These are phyloP conservation scores for Labeo catla DNA, from an alignment of 2,113 vertebrate genomes.

Conservation along the genomic window DNA sequence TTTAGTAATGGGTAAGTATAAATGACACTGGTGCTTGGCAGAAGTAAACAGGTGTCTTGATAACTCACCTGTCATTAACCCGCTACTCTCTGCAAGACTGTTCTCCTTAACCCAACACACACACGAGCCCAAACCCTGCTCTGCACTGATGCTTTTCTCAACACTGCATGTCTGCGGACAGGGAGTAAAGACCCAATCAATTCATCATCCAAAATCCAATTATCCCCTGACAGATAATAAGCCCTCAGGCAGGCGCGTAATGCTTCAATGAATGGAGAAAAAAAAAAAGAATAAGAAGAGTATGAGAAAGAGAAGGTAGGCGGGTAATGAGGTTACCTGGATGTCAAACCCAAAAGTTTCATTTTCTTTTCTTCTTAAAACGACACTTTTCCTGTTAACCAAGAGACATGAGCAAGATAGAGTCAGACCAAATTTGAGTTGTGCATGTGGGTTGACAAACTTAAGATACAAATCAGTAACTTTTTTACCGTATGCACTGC, in stretches of 20 bases:
- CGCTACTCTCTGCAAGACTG: conserved; percentile 77
- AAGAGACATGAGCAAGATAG: not conserved
- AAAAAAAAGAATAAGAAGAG: not conserved
- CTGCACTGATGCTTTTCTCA: conserved; percentile 57
- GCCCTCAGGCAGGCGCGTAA: not conserved
- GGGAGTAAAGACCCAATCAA: not conserved
- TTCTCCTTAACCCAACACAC: conserved; percentile 78
- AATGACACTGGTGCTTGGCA: not conserved
- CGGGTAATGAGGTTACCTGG: conserved; percentile 72
- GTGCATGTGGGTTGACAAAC: not conserved
- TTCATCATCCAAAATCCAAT: conserved; percentile 28
- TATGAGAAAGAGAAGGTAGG: not conserved
- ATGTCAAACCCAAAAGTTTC: conserved; percentile 87
- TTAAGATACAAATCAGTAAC: not conserved
- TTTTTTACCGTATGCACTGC: conserved; percentile 7
- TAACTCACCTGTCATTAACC: conserved; percentile 77
- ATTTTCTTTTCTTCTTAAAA: conserved; percentile 78
- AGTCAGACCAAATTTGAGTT: not conserved
- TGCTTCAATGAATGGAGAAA: not conserved
- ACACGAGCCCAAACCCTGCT: conserved; percentile 69
- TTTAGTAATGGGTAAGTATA: not conserved
- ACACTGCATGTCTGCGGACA: conserved; percentile 71
- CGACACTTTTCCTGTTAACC: conserved; percentile 50
- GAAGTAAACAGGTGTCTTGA: not conserved
- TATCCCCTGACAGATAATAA: conserved; percentile 8